Evolutionary conservation across 2,113 vertebrate genomes (phyloP), one percentile per base, ranked within the genome.

Genomic region (Percopsis transmontana): DNA sequence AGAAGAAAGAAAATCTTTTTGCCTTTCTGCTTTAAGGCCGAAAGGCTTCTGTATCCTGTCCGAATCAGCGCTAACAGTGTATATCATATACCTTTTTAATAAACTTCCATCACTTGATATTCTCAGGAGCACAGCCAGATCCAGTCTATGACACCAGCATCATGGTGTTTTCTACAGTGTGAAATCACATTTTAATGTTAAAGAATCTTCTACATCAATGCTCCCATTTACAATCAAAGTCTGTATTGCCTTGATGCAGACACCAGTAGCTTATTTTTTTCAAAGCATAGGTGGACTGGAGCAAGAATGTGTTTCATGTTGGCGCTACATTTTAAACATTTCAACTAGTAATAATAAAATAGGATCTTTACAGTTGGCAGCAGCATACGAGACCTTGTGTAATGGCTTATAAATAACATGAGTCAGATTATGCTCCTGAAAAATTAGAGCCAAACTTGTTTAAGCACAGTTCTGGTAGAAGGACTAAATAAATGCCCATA

Each of bases 331-430:
- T 19, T 51, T n/a, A 4, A 3, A 63, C 54, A 54, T 69, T 53
- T 20, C 63, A 66, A 70, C 54, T 11, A 18, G 21, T 66, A 57
- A 62, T 50, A 58, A 27, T 33, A 16, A 20, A 75, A 18, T 69
- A 50, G 5, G 27, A 2, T 78, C 81, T 82, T 74, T 73, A 85
- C 74, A 85, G 8, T 58, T 33, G 61, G 23, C 33, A 68, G 69
- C 47, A 50, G 11, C 54, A 50, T 20, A 58, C 2, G 5, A 53
- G 39, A 14, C 19, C 16, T 20, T n/a, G 8, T 3, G 45, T 6
- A 2, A 11, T 27, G 24, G 24, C 16, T 68, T 54, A 16, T 19
- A 55, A 21, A 47, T 13, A 20, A 44, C 15, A 44, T 44, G 11
- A 14, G 10, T 44, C 45, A 53, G 1, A 23, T 58, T 23, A n/a